Percentiles rank a stretch among this genome's conserved stretches.
These are phyloP conservation scores for Solea solea DNA, from an alignment of 2,113 vertebrate species.

Conservation along the genomic window DNA sequence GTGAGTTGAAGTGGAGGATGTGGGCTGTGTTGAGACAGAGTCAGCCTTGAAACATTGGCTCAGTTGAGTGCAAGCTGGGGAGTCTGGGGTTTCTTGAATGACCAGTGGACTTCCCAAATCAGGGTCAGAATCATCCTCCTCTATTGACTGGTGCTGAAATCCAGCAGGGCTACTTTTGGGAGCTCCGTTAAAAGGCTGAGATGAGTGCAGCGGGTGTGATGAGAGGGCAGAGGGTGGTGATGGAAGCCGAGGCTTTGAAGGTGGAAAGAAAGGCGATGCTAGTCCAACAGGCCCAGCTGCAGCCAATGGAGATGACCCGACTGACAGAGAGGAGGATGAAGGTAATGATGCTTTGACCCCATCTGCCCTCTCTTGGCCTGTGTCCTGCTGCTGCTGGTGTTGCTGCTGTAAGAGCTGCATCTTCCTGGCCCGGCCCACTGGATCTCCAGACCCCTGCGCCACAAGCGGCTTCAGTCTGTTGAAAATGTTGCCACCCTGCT, in stretches of 20 bases:
- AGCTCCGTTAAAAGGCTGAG: constrained; percentile 76
- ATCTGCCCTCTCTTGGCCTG: constrained; percentile 69
- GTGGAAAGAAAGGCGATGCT: constrained; percentile 75
- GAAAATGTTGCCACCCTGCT: constrained; percentile 78
- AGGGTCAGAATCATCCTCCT: constrained; percentile 81
- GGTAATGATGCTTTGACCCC: constrained; percentile 72
- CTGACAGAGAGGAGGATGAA: constrained; percentile 66
- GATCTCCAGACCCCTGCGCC: constrained; percentile 79
- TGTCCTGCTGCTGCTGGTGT: constrained; percentile 80
- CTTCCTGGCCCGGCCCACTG: constrained; percentile 80
- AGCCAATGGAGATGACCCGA: constrained; percentile 58
- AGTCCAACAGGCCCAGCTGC: constrained; percentile 64
- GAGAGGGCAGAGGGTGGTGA: constrained; percentile 68
- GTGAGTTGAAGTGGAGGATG: constrained; percentile 51
- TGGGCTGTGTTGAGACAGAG: constrained; percentile 60
- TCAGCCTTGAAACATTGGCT: constrained; percentile 70
- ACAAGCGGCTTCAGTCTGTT: constrained; percentile 83
- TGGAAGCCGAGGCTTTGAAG: constrained; percentile 74
- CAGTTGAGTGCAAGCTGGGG: constrained; percentile 74
- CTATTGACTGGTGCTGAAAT: constrained; percentile 68
- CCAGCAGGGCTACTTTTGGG: constrained; percentile 62
- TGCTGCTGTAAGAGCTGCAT: constrained; percentile 83
- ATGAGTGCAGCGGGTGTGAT: constrained; percentile 65
- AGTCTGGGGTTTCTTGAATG: constrained; percentile 81
- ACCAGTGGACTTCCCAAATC: constrained; percentile 80